Evolutionary conservation across 2,113 vertebrate genomes (phyloP).

Genomic region (Bungarus multicinctus): DNA sequence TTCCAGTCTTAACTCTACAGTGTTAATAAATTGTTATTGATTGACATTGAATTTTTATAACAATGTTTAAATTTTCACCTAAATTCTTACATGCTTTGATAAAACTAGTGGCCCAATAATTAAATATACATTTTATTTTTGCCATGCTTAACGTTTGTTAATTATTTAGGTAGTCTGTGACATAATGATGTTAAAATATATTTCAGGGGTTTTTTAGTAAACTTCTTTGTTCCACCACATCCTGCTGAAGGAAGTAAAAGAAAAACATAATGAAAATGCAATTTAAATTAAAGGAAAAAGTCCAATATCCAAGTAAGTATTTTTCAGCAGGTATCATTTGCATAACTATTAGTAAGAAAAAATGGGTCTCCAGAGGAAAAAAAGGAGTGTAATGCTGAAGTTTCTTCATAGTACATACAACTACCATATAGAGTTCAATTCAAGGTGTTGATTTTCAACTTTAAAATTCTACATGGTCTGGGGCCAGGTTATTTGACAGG

Average conservation of each 20-base stretch:
- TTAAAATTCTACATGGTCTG: too few species aligned
- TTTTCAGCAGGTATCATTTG: background rate
- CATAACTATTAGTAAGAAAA: background rate
- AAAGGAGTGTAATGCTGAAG: background rate
- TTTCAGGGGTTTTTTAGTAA: constrained; percentile 86
- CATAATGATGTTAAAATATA: constrained; percentile 45
- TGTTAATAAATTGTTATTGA: background rate
- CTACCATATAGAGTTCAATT: too few species aligned
- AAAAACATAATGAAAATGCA: constrained; percentile 64
- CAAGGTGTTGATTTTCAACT: too few species aligned
- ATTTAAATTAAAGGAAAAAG: constrained; percentile 82
- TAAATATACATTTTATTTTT: background rate
- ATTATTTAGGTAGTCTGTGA: background rate
- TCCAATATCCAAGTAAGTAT: constrained; percentile 85
- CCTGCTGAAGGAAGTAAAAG: constrained; percentile 73
- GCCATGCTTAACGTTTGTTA: background rate
- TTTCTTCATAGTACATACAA: background rate
- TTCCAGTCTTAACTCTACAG: background rate
- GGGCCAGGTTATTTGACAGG: background rate
- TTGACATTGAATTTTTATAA: background rate
- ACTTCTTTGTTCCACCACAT: constrained; percentile 91
- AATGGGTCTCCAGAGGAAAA: background rate
- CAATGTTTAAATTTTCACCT: background rate
- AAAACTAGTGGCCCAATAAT: background rate
- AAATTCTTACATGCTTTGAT: background rate